Evolutionary conservation across 2,113 vertebrate species (phyloP).

Genomic region (Picathartes gymnocephalus): DNA sequence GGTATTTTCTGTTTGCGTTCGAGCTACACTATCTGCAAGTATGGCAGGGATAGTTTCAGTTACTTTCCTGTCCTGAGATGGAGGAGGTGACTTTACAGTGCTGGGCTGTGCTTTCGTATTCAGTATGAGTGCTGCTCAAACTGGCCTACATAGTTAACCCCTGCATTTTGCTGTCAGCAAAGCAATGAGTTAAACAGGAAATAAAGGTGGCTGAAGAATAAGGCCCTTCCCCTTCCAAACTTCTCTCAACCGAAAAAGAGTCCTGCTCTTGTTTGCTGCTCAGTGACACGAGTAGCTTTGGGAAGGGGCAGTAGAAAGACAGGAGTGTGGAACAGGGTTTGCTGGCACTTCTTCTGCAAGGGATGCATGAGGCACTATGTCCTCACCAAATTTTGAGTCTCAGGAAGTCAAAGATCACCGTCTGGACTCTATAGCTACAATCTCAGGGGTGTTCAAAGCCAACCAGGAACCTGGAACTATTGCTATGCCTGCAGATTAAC

Average conservation of each 20-base stretch:
- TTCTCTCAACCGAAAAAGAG: neutral
- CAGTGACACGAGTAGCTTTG: neutral
- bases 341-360: neutral
- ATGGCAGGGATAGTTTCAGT: fast-evolving
- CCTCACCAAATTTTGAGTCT: neutral
- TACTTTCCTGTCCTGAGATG: neutral
- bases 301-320: neutral
- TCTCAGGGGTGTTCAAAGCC: neutral
- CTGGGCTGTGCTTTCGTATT: neutral
- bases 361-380: neutral
- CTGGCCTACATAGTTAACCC: fast-evolving
- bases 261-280: neutral
- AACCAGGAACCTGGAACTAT: neutral
- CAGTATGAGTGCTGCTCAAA: neutral
- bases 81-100: neutral
- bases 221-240: neutral
- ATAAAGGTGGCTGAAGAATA: neutral
- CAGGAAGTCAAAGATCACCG: neutral
- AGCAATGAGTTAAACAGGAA: neutral
- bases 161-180: neutral
- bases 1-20: neutral
- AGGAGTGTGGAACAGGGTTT: neutral
- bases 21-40: neutral
- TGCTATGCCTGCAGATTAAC: neutral
- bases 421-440: neutral